phyloP scores from a whole-genome alignment of 2,113 vertebrate species.

The Orycteropus afer region DNA sequence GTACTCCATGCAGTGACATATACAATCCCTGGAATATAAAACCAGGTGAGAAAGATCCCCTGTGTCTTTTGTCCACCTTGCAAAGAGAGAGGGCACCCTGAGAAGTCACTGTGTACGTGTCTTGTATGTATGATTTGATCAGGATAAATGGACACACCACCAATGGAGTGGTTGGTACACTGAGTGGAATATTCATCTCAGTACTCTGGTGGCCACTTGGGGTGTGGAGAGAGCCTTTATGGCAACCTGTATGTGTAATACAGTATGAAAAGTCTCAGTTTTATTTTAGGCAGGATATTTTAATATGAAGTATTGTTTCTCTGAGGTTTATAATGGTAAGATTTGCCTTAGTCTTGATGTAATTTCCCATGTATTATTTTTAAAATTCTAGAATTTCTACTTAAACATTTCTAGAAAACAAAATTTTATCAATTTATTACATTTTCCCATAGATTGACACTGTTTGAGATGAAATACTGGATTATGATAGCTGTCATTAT shows the following conservation, averaged over 20 bases:
- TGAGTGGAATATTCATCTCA: too few relatives aligned
- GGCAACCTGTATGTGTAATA: too few relatives aligned
- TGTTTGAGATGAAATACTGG: background rate
- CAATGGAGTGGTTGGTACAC: too few relatives aligned
- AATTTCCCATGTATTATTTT: background rate
- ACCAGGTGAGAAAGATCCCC: background rate
- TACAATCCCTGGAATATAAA: background rate
- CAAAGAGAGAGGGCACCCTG: background rate
- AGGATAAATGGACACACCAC: too few relatives aligned
- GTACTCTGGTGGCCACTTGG: too few relatives aligned
- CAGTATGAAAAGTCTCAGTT: background rate
- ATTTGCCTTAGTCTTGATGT: background rate
- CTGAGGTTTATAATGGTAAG: background rate
- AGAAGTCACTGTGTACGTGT: too few relatives aligned
- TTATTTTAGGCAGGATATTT: background rate
- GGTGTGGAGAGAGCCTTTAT: too few relatives aligned
- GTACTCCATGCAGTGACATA: background rate
- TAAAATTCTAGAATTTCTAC: background rate
- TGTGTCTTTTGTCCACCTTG: background rate
- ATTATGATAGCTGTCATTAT: background rate
- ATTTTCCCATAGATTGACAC: background rate
- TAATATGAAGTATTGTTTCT: background rate
- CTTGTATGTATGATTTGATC: too few relatives aligned
- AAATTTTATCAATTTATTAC: background rate
- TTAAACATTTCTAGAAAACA: background rate